Base-by-base conservation (phyloP, 2,888 invertebrate species). In the Cosmorhoe ocellata region DNA sequence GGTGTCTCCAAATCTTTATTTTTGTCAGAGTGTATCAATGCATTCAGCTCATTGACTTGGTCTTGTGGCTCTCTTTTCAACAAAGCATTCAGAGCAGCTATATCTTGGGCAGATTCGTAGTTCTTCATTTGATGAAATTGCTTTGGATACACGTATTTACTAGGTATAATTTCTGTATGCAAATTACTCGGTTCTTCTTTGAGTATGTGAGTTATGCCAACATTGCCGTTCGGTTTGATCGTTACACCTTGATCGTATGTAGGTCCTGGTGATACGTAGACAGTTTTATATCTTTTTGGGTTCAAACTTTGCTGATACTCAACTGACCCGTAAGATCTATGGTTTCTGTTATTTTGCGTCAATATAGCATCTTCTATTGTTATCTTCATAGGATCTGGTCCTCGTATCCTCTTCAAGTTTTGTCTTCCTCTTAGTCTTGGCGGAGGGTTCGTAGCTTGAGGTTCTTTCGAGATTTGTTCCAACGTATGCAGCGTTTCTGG, bases 31-130 rank as follows among this genome's bases (percentile, higher is more conserved):
- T 70, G 53, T 9, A 92, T 62, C n/a, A 92, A 64, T 34, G 86
- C 82, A 49, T 91, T 88, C 9, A 92, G 71, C 46, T 90, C 88
- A 42, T 86, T 72, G 7, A 92, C 63, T 59, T 92, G 92, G 28
- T 85, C 81, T 28, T 79, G 79, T 0, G 92, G 90, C 8, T 78
- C 74, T 66, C 91, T 91, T 1, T 84, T 84, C 10, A 92, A 61
- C 33, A 92, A 61, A 8, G 87, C 81, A 58, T 83, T 90, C 1
- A 92, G 66, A 6, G 85, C 76, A 31, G 83, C 74, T 7, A 91
- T 79, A 34, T 89, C 84, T 52, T 84, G 77, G 2, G 76, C 67
- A 1, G 87, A 78, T 51, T 82, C 74, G 30, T 85, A 84, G 8
- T 61, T 62, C 36, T 85, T 74, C 76, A 76, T 76, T 66, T 81